A percentile compares a stretch with the other conserved stretches of the same genome.
Evolutionary conservation across 92 coral and sea anemone species (phyloP).

Genomic region (Metridium senile): DNA sequence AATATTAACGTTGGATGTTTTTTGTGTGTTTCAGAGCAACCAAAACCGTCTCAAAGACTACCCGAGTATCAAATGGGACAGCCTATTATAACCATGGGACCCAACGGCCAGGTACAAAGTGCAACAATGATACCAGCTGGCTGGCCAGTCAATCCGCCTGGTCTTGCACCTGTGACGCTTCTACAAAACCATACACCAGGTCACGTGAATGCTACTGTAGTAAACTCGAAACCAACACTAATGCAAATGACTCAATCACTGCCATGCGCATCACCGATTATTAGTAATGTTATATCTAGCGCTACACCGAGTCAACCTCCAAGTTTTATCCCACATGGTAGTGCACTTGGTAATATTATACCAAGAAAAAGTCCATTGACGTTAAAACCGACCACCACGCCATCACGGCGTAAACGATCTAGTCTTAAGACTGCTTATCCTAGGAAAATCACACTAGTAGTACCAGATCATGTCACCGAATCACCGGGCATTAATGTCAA

Average conservation of each 20-base stretch:
- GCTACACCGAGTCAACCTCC: constrained; percentile 15
- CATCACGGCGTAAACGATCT: constrained; percentile 76
- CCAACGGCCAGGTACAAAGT: constrained; percentile 36
- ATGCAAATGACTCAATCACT: constrained; percentile 27
- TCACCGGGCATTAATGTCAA: constrained; percentile 51
- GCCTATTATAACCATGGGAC: constrained; percentile 46
- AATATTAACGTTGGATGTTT: not conserved
- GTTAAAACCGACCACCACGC: constrained; percentile 46
- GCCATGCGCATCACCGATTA: constrained; percentile 36
- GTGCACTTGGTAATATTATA: constrained; percentile 25
- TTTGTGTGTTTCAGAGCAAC: constrained; percentile 33
- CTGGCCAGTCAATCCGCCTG: constrained; percentile 41
- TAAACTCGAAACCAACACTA: constrained; percentile 35
- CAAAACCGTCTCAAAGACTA: constrained; percentile 37
- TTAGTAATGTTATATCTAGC: constrained; percentile 40
- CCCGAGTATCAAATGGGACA: constrained; percentile 43
- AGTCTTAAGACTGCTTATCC: constrained; percentile 76
- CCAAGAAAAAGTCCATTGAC: constrained; percentile 54
- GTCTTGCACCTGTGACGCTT: constrained; percentile 42
- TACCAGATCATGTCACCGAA: constrained; percentile 57
- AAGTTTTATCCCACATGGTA: constrained; percentile 31
- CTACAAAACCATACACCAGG: constrained; percentile 29
- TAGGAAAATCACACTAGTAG: constrained; percentile 67
- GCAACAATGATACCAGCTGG: constrained; percentile 43
- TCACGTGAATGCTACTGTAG: constrained; percentile 21